A percentile compares a stretch with the other conserved stretches of the same genome.
phyloP scores from a whole-genome alignment of 2,797 vertebrate species.

The Trematocara caparti region DNA sequence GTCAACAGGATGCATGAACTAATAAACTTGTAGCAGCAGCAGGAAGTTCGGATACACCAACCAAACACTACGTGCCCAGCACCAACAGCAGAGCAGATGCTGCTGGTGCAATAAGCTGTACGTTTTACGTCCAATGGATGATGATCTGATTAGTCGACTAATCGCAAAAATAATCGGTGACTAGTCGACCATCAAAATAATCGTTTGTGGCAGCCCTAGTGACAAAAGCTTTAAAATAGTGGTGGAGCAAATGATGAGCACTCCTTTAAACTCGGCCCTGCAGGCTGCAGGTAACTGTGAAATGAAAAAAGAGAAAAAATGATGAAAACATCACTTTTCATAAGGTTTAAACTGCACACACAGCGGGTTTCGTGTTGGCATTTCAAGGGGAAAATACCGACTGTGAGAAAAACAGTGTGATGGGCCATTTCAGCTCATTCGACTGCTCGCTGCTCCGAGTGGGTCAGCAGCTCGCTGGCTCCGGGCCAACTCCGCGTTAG shows the following conservation, averaged over 20 bases:
- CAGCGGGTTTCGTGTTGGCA: fast-evolving
- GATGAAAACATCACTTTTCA: not conserved
- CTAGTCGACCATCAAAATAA: too few species aligned
- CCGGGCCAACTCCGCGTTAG: not conserved
- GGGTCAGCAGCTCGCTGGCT: not conserved
- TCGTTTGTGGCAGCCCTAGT: too few species aligned
- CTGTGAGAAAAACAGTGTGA: not conserved
- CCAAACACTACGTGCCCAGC: not conserved
- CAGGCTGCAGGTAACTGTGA: not conserved
- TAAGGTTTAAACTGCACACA: fast-evolving
- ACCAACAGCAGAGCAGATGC: not conserved
- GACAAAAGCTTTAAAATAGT: fast-evolving
- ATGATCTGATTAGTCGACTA: too few species aligned
- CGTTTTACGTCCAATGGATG: too few species aligned
- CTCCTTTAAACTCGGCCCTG: not conserved
- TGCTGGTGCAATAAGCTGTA: too few species aligned
- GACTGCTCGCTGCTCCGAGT: not conserved
- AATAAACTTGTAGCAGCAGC: not conserved
- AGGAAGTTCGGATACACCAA: not conserved
- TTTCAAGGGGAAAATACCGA: not conserved
- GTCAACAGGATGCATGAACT: not conserved
- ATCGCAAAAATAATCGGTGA: too few species aligned
- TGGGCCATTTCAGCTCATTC: not conserved
- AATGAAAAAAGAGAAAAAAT: not conserved
- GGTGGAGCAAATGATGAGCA: not conserved